Conservation (phyloP, 2,113 vertebrate species). For the Holacanthus passer region DNA sequence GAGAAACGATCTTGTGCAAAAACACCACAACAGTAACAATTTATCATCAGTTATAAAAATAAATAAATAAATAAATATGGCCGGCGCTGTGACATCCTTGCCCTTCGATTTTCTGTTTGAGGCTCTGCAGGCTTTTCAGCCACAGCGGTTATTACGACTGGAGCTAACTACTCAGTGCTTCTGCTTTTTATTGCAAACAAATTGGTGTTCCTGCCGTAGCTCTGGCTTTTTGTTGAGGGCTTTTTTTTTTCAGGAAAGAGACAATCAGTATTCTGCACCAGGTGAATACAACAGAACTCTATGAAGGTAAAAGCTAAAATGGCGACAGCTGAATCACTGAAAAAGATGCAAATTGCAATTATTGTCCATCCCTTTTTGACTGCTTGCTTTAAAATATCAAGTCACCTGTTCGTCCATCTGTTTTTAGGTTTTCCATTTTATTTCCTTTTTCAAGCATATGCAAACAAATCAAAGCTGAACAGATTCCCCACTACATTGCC, state of each 20-base stretch:
- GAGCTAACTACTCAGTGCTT: background rate
- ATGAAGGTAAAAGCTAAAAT: background rate
- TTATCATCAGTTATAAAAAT: background rate
- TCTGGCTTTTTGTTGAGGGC: background rate
- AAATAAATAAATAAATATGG: too few species aligned
- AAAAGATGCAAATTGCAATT: background rate
- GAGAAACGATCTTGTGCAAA: background rate
- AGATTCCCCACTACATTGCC: background rate
- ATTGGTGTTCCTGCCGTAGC: background rate
- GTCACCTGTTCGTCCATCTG: background rate
- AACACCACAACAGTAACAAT: background rate
- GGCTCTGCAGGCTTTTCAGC: background rate
- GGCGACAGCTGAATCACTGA: background rate
- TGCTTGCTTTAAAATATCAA: background rate
- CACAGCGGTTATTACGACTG: background rate
- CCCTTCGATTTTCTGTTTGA: background rate
- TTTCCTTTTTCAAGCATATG: background rate
- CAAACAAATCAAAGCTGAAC: background rate
- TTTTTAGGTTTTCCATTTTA: background rate
- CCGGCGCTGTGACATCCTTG: background rate
- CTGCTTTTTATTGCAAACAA: conserved; percentile 22
- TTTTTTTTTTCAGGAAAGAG: background rate
- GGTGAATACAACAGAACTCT: background rate
- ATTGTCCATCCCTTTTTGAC: background rate
- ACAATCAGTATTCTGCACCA: background rate